Percentiles rank a stretch among this genome's conserved stretches.
phyloP scores from a whole-genome alignment of 2,797 vertebrate species.

The Orientallactaga sibirica region DNA sequence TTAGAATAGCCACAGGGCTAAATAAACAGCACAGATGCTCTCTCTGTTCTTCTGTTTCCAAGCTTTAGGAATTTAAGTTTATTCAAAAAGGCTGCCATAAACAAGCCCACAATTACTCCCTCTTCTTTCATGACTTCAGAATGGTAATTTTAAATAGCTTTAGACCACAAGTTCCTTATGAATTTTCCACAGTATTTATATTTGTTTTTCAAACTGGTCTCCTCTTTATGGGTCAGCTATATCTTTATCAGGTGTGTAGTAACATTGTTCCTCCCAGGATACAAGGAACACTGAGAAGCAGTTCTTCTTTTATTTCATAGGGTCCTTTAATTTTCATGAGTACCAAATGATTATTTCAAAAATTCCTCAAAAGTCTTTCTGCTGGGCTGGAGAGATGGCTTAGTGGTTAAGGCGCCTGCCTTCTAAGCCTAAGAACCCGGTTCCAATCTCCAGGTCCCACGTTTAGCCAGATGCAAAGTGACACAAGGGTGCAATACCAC shows the following conservation, averaged over 20 bases:
- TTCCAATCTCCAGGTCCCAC: no score
- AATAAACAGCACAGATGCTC: background rate
- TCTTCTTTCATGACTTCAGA: background rate
- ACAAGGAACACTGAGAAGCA: constrained; percentile 93
- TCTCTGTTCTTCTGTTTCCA: background rate
- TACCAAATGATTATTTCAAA: constrained; percentile 93
- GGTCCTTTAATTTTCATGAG: constrained; percentile 94
- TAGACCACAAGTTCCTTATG: constrained; percentile 87
- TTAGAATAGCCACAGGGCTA: constrained; percentile 16
- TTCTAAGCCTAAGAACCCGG: no score
- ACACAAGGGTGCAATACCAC: no score
- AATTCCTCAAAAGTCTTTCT: constrained; percentile 93
- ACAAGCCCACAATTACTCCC: background rate
- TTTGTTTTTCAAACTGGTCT: constrained; percentile 92
- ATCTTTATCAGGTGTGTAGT: constrained; percentile 93
- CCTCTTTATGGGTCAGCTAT: constrained; percentile 92
- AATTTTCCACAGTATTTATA: constrained; percentile 93
- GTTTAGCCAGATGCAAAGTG: no score
- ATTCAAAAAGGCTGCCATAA: constrained; percentile 6
- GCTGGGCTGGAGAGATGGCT: constrained; percentile 74
- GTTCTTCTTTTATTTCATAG: constrained; percentile 89
- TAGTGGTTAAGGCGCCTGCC: no score
- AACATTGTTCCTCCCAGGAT: constrained; percentile 90
- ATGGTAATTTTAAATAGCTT: background rate
- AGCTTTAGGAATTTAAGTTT: constrained; percentile 90